Percentiles rank a stretch among this genome's conserved stretches.
phyloP scores from a whole-genome alignment of 2,888 invertebrate genomes.

The Sepiola atlantica region DNA sequence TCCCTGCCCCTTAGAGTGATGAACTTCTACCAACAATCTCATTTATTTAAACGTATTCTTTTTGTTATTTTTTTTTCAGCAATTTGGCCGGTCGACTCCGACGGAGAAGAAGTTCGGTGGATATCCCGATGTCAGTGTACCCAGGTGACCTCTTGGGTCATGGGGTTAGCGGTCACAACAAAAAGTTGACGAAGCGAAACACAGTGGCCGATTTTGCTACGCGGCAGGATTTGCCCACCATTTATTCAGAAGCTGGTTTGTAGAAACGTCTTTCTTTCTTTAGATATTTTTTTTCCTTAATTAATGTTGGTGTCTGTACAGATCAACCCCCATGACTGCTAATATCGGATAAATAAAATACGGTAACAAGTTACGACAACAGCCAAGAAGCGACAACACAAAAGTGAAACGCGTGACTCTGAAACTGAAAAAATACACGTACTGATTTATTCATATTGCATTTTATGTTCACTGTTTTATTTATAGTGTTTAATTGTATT shows the following conservation, averaged over 20 bases:
- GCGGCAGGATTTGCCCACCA: conserved; percentile 45
- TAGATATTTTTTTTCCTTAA: no score
- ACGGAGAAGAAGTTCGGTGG: conserved; percentile 70
- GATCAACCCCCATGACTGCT: no score
- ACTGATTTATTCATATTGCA: no score
- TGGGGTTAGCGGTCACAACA: conserved; percentile 61
- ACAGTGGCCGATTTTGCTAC: conserved; percentile 71
- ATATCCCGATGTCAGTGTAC: conserved; percentile 70
- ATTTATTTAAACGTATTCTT: neutral
- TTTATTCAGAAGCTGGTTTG: conserved; percentile 44
- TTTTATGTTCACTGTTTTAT: no score
- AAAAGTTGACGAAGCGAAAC: conserved; percentile 72
- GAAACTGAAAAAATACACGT: no score
- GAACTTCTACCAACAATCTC: neutral
- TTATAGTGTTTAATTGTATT: no score
- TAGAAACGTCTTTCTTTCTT: neutral
- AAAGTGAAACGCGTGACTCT: no score
- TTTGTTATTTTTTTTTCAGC: conserved; percentile 52
- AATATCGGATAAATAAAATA: no score
- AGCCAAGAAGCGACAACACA: no score
- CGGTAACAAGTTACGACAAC: no score
- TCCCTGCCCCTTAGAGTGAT: no score
- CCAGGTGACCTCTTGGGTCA: conserved; percentile 72
- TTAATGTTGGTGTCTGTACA: no score
- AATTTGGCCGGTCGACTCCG: conserved; percentile 64